These are phyloP conservation scores for Callocephalon fimbriatum DNA, from an alignment of 2,113 vertebrate species.

Conservation along the genomic window DNA sequence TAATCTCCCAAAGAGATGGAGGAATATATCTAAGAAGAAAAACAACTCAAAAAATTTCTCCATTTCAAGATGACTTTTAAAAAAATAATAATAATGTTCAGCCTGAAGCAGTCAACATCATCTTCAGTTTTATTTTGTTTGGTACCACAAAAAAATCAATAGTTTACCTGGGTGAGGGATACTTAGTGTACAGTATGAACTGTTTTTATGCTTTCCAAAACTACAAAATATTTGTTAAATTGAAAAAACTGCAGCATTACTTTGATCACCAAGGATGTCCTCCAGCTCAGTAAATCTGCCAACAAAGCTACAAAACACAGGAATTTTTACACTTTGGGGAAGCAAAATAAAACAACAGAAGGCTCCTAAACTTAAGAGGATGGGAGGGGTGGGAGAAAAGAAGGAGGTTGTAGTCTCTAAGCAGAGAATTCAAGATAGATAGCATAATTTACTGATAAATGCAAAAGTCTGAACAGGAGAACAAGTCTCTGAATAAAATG, in stretches of 20 bases:
- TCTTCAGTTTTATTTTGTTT: neutral
- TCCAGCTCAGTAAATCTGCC: neutral
- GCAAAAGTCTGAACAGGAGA: neutral
- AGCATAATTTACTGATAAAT: neutral
- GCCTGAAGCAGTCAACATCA: neutral
- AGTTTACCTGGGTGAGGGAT: neutral
- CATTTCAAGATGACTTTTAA: neutral
- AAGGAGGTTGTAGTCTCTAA: neutral
- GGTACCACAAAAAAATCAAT: neutral
- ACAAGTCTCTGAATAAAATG: neutral
- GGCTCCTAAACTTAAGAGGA: neutral
- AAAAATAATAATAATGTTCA: neutral
- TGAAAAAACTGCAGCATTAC: neutral
- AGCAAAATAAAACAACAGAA: neutral
- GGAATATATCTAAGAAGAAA: neutral
- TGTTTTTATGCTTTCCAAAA: neutral
- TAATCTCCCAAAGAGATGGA: neutral
- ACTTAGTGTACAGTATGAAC: neutral
- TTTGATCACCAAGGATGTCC: neutral
- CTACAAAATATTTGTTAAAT: neutral
- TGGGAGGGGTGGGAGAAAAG: neutral
- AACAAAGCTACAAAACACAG: neutral
- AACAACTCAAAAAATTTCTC: neutral
- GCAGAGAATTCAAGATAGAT: neutral
- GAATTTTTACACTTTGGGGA: neutral